A percentile compares a stretch with the other conserved stretches of the same genome.
Evolutionary conservation across 2,888 invertebrate genomes (phyloP).

Genomic region (Acleris cristana): DNA sequence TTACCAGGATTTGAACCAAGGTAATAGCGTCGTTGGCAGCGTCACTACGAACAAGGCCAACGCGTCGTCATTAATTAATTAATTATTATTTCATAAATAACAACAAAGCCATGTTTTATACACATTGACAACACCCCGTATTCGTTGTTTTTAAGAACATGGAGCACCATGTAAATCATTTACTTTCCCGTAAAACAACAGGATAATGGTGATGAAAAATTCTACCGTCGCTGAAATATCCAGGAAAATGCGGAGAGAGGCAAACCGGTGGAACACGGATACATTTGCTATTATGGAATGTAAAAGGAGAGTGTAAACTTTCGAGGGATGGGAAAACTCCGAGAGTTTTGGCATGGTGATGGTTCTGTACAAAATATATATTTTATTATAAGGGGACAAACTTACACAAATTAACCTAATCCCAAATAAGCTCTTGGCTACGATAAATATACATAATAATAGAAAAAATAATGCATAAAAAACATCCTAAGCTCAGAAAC

Average conservation of each 20-base stretch:
- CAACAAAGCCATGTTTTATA: no score
- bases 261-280: neutral
- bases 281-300: conserved; percentile 13
- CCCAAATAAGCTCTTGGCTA: no score
- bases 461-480: no score
- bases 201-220: conserved; percentile 17
- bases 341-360: neutral
- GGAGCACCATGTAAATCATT: neutral
- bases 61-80: no score
- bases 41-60: no score
- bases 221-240: neutral
- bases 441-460: no score
- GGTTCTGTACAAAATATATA: neutral
- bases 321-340: neutral
- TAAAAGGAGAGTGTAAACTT: neutral
- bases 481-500: no score
- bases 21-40: no score
- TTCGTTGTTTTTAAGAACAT: neutral
- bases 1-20: no score
- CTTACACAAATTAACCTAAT: no score
- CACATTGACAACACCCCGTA: neutral
- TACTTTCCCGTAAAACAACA: neutral
- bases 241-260: neutral
- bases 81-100: no score
- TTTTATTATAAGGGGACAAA: neutral